A percentile compares a stretch with the other conserved stretches of the same genome.
Evolutionary conservation across 2,888 invertebrate species (phyloP).

Genomic region (Tethea ocularis): DNA sequence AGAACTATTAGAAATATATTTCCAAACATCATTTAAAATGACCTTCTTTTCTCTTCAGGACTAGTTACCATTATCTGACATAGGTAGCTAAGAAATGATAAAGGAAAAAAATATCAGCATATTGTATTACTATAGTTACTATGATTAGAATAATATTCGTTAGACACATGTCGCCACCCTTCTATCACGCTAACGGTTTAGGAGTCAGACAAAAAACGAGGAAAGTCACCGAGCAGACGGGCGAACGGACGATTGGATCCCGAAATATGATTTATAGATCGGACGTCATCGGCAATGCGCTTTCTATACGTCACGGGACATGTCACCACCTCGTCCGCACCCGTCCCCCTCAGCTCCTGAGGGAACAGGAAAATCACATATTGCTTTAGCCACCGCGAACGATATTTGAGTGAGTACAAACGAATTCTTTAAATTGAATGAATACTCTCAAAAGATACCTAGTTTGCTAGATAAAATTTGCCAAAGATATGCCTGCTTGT

Average conservation of each 20-base stretch:
- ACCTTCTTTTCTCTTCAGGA: too few species aligned
- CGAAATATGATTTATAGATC: constrained; percentile 81
- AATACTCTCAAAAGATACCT: too few species aligned
- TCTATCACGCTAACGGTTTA: constrained; percentile 64
- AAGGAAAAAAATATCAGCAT: neutral
- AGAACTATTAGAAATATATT: too few species aligned
- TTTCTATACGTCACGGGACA: constrained; percentile 73
- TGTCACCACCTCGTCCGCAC: constrained; percentile 54
- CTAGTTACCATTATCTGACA: too few species aligned
- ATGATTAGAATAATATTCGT: constrained; percentile 33
- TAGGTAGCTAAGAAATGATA: neutral
- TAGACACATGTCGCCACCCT: constrained; percentile 69
- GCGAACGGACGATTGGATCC: constrained; percentile 67
- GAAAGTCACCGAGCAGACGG: constrained; percentile 66
- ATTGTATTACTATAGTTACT: constrained; percentile 52
- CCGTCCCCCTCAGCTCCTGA: constrained; percentile 16
- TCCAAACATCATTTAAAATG: too few species aligned
- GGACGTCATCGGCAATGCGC: constrained; percentile 78
- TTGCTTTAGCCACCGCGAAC: neutral
- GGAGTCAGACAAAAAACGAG: constrained; percentile 81
- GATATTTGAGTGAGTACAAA: too few species aligned
- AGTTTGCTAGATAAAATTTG: too few species aligned
- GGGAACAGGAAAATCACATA: constrained; percentile 50
- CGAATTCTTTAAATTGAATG: too few species aligned
- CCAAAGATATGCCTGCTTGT: too few species aligned